Base-by-base conservation (phyloP, 2,113 vertebrate genomes). In the Ploceus nigricollis region DNA sequence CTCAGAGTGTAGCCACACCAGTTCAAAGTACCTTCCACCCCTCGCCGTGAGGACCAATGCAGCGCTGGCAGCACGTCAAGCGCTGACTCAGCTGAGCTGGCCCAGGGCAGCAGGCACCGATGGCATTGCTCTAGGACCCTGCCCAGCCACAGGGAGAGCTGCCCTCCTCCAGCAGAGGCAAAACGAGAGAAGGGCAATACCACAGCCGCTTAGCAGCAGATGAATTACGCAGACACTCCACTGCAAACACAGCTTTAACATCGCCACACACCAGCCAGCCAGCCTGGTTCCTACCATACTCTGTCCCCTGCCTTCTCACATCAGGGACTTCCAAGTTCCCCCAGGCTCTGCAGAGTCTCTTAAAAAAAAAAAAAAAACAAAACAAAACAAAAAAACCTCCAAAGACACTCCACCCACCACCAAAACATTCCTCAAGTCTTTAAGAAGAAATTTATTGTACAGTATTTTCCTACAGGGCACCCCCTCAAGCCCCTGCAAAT, bases 41-140 rank as follows among this genome's bases (percentile, higher is more conserved):
- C 63, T 64, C 0, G 0, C 35, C 1, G 0, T 3, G 28, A 64
- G 72, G 69, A 6, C 51, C 73, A 78, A 13, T 0, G 2, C 65
- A 82, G 82, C 39, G 0, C 56, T 90, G 75, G 84, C 81, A 79
- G 53, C 37, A 37, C 0, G 0, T 33, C 85, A 90, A 47, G n/a
- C 0, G 1, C 78, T 68, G 42, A 94, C 47, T 33, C 65, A 66
- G 71, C 50, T 0, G 0, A 48, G 63, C 83, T 8, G 17, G 65
- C 63, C 39, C 82, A 15, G 56, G 47, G 64, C 75, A 93, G 61
- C 56, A 42, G 40, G n/a, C 3, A 2, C 54, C 11, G 22, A 33
- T 3, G 2, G 65, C 76, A 57, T 10, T 31, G 4, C 48, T 6
- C 28, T 30, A 47, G 58, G 58, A 90, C 64, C 15, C 51, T 66